These are phyloP conservation scores for Dasysyrphus tricinctus DNA, from an alignment of 2,888 invertebrate species.

Conservation along the genomic window DNA sequence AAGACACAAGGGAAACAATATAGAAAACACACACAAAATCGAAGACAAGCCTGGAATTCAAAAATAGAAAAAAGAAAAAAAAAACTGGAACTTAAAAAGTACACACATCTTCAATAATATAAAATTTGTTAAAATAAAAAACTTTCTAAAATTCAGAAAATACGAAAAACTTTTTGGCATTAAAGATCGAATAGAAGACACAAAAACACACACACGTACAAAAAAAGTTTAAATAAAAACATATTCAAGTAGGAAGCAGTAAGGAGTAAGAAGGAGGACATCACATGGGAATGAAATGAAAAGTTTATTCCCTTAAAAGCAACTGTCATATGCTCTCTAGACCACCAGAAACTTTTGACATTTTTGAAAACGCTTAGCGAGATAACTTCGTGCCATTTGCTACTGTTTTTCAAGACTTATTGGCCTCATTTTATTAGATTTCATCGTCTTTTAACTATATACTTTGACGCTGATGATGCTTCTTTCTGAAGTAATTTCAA, in stretches of 20 bases:
- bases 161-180: conserved; percentile 46
- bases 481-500: background rate
- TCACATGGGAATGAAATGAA: background rate
- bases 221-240: conserved; percentile 16
- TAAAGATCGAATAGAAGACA: conserved; percentile 15
- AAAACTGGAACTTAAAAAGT: conserved; percentile 16
- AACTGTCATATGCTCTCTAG: conserved; percentile 62
- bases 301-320: conserved; percentile 42
- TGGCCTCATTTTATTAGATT: conserved; percentile 6
- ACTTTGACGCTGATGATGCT: background rate
- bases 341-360: conserved; percentile 72
- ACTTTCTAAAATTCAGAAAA: conserved; percentile 56
- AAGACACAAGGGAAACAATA: background rate
- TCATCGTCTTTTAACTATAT: conserved; percentile 1
- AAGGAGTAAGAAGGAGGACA: too few species aligned
- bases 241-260: conserved; percentile 56
- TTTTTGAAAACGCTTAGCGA: conserved; percentile 53
- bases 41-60: background rate
- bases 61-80: background rate
- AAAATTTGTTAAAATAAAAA: conserved; percentile 44
- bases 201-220: background rate
- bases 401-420: background rate
- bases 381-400: conserved; percentile 37
- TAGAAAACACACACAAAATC: background rate
- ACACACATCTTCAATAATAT: conserved; percentile 56